phyloP scores from a whole-genome alignment of 1,140 invertebrate species.

The Littorina saxatilis region DNA sequence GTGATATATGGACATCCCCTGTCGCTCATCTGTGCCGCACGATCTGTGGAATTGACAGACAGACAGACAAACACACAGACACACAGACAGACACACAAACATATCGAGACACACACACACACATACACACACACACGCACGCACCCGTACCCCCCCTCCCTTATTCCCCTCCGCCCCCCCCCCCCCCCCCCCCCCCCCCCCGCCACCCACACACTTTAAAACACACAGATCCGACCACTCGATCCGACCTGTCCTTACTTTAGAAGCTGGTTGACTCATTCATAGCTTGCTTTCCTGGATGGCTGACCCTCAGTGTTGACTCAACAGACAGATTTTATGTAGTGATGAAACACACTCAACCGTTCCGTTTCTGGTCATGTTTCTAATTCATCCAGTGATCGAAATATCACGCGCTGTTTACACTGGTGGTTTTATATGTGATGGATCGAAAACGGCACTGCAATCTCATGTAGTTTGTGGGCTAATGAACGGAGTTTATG shows the following conservation, averaged over 20 bases:
- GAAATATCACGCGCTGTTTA: no score
- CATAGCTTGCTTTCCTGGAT: not conserved
- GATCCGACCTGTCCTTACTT: not conserved
- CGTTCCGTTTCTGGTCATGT: no score
- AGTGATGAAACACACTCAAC: no score
- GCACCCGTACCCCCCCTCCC: not conserved
- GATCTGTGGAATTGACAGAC: not conserved
- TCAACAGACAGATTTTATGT: no score
- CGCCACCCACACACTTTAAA: not conserved
- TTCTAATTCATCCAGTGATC: no score
- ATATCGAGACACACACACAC: not conserved
- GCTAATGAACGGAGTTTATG: no score
- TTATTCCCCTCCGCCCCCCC: not conserved
- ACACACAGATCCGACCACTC: not conserved
- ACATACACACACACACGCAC: not conserved
- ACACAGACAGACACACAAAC: conserved; percentile 1
- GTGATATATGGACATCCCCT: not conserved
- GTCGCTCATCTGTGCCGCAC: not conserved
- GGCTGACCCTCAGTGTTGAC: no score
- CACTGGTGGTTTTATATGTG: no score
- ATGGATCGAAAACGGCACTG: no score
- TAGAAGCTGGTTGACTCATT: not conserved
- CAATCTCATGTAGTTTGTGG: no score
- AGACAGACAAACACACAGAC: not conserved
- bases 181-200: not conserved